Base-by-base conservation (phyloP, 2,797 vertebrate species). In the Ceryle rudis region DNA sequence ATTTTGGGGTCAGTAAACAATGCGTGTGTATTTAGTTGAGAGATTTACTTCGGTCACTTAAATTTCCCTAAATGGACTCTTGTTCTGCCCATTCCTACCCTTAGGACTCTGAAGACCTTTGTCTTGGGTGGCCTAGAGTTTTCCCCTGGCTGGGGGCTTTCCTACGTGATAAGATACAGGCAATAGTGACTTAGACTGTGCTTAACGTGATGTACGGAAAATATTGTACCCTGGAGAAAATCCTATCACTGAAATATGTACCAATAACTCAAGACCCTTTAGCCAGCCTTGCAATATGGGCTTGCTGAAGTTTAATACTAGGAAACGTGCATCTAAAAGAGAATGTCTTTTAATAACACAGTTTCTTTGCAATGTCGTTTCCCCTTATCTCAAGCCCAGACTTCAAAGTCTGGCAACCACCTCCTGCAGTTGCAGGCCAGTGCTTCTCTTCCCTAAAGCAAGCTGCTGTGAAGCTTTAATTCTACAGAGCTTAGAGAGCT, bases 201-300 rank as follows among this genome's bases (percentile, higher is more conserved):
- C 81, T 25, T 33, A 64, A 46, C 2, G 26, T 26, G 26, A 83
- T 87, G 92, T 79, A 62, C 89, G 71, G 71, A 86, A 95, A 93
- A 92, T 93, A 96, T 77, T 80, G 86, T 10, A 69, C 91, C 90
- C 91, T 58, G 67, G 92, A 89, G 95, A 85, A 90, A 96, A 95
- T 81, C 65, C 78, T 28, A 52, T 33, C 44, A 17, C 80, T 77
- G 96, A 90, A 93, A 80, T 73, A 80, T 49, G 74, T 95, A 85
- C 93, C 95, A 93, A 94, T 96, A 97, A 93, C 92, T 92, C 88
- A 64, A 37, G 83, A 87, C 61, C 81, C 93, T 95, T 94, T 87
- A 95, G 81, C 71, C 74, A 89, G 94, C 81, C 90, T 90, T 83
- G 81, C 92, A 92, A 95, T 73, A 83, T 37, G 74, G 88, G 33